A percentile compares a stretch with the other conserved stretches of the same genome.
Evolutionary conservation across 1,140 invertebrate species (phyloP).

Genomic region (Drosophila sp.): DNA sequence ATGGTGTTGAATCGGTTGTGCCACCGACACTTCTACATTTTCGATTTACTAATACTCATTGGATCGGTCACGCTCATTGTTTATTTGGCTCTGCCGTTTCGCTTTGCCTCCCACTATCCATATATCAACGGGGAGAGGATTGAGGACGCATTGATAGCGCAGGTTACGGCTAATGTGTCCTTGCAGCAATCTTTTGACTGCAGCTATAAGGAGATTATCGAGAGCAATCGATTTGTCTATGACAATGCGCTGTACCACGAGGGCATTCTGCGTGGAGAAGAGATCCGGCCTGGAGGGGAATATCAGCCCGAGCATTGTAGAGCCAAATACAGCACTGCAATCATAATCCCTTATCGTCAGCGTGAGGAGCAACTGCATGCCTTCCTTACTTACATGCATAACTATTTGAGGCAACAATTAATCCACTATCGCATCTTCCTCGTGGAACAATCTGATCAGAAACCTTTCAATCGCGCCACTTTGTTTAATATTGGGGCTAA

Average conservation of each 20-base stretch:
- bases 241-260: constrained; percentile 51
- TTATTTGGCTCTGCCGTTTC: constrained; percentile 68
- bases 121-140: constrained; percentile 64
- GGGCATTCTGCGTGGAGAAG: constrained; percentile 52
- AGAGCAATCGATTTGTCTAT: constrained; percentile 67
- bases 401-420: constrained; percentile 93
- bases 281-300: constrained; percentile 71
- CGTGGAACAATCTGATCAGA: constrained; percentile 91
- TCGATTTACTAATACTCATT: constrained; percentile 53
- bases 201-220: constrained; percentile 70
- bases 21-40: constrained; percentile 58
- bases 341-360: constrained; percentile 95
- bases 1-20: constrained; percentile 62
- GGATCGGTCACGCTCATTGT: constrained; percentile 55
- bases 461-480: constrained; percentile 96
- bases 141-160: constrained; percentile 47
- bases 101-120: constrained; percentile 79
- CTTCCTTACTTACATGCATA: constrained; percentile 95
- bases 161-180: constrained; percentile 68
- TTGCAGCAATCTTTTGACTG: constrained; percentile 56
- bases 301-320: constrained; percentile 87
- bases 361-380: constrained; percentile 90
- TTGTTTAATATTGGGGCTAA: constrained; percentile 96
- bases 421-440: constrained; percentile 93
- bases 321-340: constrained; percentile 90